Base-by-base conservation (phyloP, 2,888 invertebrate genomes). In the Cactoblastis cactorum region DNA sequence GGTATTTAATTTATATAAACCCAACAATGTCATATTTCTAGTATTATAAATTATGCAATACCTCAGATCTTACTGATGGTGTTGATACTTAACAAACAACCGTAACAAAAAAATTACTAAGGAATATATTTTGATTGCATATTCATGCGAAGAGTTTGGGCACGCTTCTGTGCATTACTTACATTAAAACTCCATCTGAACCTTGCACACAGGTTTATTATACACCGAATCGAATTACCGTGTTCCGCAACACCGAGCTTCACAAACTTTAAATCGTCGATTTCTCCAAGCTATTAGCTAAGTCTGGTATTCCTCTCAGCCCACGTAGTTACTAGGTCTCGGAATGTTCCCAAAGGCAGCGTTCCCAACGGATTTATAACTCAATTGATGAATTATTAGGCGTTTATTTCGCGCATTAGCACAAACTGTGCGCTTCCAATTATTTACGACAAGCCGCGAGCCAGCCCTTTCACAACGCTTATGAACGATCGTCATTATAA, bases 381-480 rank as follows among this genome's bases (percentile, higher is more conserved):
- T 83, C 78, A 80, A 83, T 83, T 77, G 71, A 75, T 76, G 73
- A 78, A 77, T 74, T 78, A 80, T 22, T 79, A 80, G 80, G 73
- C 64, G 67, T 72, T 75, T 70, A 69, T 74, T 78, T 81, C 69
- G 66, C 56, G 67, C 74, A 83, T 84, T 81, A 83, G 80, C 74
- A 76, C 74, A 76, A 81, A 80, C 75, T 80, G 76, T 75, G 67
- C 71, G 70, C 77, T 77, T 83, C 78, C 74, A 78, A 83, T 83
- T 82, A 83, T 84, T 83, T 78, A 83, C 74, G 73, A 77, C 70
- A 65, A 65, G 59, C 63, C 71, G 69, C 72, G 64, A 66, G 76
- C 74, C 47, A 57, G 49, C 52, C 54, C 67, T 80, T 80, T 70
- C 78, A 66, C 74, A 78, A 79, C 69, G 62, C 58, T 67, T 72